Percentiles rank a stretch among this genome's conserved stretches.
phyloP scores from a whole-genome alignment of 2,888 invertebrate species.

The Hybos culiciformis region DNA sequence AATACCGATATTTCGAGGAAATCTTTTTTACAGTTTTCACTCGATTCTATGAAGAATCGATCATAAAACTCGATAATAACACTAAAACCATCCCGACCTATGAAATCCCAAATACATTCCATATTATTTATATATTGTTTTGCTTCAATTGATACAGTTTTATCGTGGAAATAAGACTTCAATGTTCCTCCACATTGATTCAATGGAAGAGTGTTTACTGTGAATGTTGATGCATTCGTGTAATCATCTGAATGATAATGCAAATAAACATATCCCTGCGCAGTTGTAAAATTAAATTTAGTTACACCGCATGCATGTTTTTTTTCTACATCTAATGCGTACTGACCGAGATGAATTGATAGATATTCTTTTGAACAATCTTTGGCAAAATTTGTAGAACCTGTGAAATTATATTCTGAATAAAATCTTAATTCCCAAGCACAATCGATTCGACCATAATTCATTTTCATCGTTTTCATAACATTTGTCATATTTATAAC shows the following conservation, averaged over 20 bases:
- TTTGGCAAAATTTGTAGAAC: slow-evolving; percentile 40
- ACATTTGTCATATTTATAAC: slow-evolving; percentile 28
- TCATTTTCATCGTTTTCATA: slow-evolving; percentile 15
- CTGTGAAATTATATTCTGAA: slow-evolving; percentile 28
- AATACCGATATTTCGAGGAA: slow-evolving; percentile 49
- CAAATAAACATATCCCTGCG: slow-evolving; percentile 38
- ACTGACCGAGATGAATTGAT: slow-evolving; percentile 36
- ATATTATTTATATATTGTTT: slow-evolving; percentile 51
- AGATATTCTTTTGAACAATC: slow-evolving; percentile 45
- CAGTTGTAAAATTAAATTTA: slow-evolving; percentile 11
- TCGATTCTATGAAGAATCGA: slow-evolving; percentile 61
- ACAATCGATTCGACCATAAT: slow-evolving; percentile 45
- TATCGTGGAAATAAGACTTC: slow-evolving; percentile 16
- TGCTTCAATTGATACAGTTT: slow-evolving; percentile 16
- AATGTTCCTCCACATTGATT: slow-evolving; percentile 47
- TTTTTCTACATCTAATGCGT: slow-evolving; percentile 31
- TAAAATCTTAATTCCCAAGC: slow-evolving; percentile 47
- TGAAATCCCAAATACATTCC: slow-evolving; percentile 69
- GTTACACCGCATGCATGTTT: slow-evolving; percentile 43
- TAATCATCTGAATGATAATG: slow-evolving; percentile 48
- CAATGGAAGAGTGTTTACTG: slow-evolving; percentile 12
- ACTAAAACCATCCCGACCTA: slow-evolving; percentile 44
- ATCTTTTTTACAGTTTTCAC: slow-evolving; percentile 58
- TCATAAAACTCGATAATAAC: slow-evolving; percentile 51
- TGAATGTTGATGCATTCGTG: slow-evolving; percentile 11